Conservation (phyloP, 2,113 vertebrate genomes). For the Chaetodon auriga region DNA sequence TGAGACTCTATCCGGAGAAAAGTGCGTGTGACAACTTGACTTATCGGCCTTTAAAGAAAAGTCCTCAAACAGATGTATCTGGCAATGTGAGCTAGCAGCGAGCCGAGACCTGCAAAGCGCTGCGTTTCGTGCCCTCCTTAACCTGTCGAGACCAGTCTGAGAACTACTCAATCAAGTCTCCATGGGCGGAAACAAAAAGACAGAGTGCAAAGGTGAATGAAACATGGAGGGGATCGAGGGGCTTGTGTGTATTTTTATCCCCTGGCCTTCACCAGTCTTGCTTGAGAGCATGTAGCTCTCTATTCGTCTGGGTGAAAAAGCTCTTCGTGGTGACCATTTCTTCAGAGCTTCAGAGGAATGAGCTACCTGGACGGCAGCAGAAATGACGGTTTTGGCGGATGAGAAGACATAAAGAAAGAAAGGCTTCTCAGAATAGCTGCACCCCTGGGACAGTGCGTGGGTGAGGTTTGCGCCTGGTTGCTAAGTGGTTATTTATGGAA, state of each 20-base stretch:
- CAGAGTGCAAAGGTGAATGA: slow-evolving; percentile 53
- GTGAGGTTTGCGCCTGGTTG: slow-evolving; percentile 41
- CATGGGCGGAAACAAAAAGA: slow-evolving; percentile 15
- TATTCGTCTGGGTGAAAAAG: not conserved
- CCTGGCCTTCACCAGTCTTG: slow-evolving; percentile 9
- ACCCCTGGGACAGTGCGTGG: slow-evolving; percentile 48
- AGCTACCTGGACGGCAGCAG: not conserved
- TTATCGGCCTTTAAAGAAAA: slow-evolving; percentile 58
- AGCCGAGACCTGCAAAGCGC: slow-evolving; percentile 47
- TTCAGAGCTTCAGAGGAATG: slow-evolving; percentile 6
- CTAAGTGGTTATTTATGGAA: slow-evolving; percentile 56
- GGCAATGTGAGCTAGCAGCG: slow-evolving; percentile 68
- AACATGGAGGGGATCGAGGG: slow-evolving; percentile 36
- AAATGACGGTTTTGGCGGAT: slow-evolving; percentile 21
- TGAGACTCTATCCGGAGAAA: slow-evolving; percentile 19
- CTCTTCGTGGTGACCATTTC: slow-evolving; percentile 19
- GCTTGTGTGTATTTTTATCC: slow-evolving; percentile 44
- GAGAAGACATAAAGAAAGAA: slow-evolving; percentile 27
- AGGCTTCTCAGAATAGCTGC: slow-evolving; percentile 56
- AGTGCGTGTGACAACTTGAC: slow-evolving; percentile 55
- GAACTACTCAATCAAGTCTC: slow-evolving; percentile 68
- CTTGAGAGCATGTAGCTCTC: not conserved
- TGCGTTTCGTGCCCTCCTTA: slow-evolving; percentile 60
- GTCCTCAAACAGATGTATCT: slow-evolving; percentile 66
- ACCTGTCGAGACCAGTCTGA: slow-evolving; percentile 65